Base-by-base conservation (phyloP, 2,113 vertebrate species). In the Turdus rufiventris region DNA sequence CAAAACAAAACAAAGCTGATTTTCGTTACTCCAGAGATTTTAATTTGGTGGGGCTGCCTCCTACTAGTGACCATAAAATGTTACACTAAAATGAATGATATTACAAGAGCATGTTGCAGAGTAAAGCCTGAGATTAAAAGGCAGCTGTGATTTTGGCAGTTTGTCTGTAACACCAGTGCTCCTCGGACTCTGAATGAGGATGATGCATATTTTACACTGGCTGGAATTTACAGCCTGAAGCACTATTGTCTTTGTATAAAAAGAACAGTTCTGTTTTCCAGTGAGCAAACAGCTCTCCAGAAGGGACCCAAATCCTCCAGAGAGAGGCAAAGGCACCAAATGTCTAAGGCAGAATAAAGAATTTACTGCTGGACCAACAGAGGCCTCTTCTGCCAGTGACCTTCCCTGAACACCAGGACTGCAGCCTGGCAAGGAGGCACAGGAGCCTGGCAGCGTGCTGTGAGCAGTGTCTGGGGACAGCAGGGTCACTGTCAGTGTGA, bases 91-190 rank as follows among this genome's bases (percentile, higher is more conserved):
- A 91, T 62, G 72, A 85, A 68, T 81, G 7, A 36, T 85, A 40
- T 13, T 75, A 74, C 65, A 72, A 51, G 61, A 74, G 47, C 31
- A 25, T 48, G 47, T 18, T 75, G 61, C 17, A 73, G 51, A 72
- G 43, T n/a, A 71, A 88, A 93, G 68, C 28, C 61, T 26, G 70
- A 72, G 70, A 87, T 75, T 81, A 92, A 97, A 97, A 79, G 34
- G 19, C 86, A 94, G 65, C 80, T 84, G 70, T 70, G 84, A 81
- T 94, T 89, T 84, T 42, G 85, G 66, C 68, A 63, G 29, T 42
- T 61, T 34, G 76, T 34, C 76, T 85, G 50, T 85, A 54, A 67
- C 65, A 91, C 36, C 54, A 65, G 78, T 1, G 8, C 65, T 78
- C 36, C 76, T 67, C 8, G 6, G 65, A n/a, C 68, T 70, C 60